Evolutionary conservation across 2,888 invertebrate genomes (phyloP).

Genomic region (Eupithecia abbreviata): DNA sequence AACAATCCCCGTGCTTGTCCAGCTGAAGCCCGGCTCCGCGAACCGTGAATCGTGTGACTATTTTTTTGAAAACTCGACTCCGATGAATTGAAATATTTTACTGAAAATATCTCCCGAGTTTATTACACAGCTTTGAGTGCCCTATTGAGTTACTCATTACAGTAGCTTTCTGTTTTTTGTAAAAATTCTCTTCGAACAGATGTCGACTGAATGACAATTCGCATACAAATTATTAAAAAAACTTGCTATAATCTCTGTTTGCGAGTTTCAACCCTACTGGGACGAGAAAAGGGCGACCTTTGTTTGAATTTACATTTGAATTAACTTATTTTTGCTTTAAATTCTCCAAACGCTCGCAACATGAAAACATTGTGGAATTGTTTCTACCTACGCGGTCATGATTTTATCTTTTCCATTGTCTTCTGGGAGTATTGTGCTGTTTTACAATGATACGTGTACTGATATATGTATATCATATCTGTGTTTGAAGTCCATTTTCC

Average conservation of each 20-base stretch:
- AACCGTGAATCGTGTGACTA: neutral
- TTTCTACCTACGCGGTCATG: neutral
- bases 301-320: conserved; percentile 23
- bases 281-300: conserved; percentile 22
- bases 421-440: neutral
- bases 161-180: conserved; percentile 8
- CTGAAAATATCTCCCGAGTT: neutral
- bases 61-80: neutral
- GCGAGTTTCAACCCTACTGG: conserved; percentile 22
- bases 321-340: conserved; percentile 18
- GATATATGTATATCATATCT: neutral
- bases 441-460: neutral
- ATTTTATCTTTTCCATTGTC: conserved; percentile 10
- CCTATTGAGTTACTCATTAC: neutral
- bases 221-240: conserved; percentile 33
- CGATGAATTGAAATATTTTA: neutral
- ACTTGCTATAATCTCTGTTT: conserved; percentile 22
- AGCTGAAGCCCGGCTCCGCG: neutral
- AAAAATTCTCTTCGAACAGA: conserved; percentile 17
- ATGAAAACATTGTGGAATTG: conserved; percentile 7
- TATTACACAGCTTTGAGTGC: neutral
- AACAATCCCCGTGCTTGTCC: too few relatives aligned
- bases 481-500: neutral
- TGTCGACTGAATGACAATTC: conserved; percentile 29
- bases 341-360: conserved; percentile 12